phyloP scores from a whole-genome alignment of 2,797 vertebrate species.

The Loriculus beryllinus region DNA sequence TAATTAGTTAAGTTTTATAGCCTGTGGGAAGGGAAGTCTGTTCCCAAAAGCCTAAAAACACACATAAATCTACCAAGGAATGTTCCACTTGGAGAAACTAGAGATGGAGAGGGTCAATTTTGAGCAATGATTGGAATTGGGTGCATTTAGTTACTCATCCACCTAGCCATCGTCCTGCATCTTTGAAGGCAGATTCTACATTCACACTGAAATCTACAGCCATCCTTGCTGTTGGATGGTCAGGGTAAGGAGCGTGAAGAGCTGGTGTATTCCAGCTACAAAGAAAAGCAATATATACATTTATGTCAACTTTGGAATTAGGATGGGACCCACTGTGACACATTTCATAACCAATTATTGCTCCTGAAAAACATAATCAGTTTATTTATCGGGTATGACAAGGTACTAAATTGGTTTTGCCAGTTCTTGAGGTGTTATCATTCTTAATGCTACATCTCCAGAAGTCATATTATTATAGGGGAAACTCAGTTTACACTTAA shows the following conservation, averaged over 20 bases:
- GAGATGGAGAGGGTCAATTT: background rate
- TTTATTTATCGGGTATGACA: background rate
- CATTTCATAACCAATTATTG: background rate
- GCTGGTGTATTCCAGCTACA: background rate
- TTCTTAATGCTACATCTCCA: background rate
- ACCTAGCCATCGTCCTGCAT: background rate
- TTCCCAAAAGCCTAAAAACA: background rate
- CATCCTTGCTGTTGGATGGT: background rate
- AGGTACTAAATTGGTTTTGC: background rate
- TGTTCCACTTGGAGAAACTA: background rate
- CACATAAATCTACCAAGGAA: background rate
- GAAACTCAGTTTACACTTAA: background rate
- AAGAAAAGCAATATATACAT: background rate
- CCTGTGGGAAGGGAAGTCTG: background rate
- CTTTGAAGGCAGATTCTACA: background rate
- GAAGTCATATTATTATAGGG: background rate
- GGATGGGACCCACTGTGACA: background rate
- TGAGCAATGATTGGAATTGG: background rate
- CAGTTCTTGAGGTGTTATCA: background rate
- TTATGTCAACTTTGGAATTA: background rate
- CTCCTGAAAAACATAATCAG: background rate
- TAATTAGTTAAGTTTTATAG: conserved; percentile 16
- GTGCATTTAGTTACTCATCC: background rate
- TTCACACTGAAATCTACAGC: background rate
- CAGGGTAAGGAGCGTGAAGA: background rate